phyloP scores from a whole-genome alignment of 2,113 vertebrate species.

The Sisor rabdophorus region DNA sequence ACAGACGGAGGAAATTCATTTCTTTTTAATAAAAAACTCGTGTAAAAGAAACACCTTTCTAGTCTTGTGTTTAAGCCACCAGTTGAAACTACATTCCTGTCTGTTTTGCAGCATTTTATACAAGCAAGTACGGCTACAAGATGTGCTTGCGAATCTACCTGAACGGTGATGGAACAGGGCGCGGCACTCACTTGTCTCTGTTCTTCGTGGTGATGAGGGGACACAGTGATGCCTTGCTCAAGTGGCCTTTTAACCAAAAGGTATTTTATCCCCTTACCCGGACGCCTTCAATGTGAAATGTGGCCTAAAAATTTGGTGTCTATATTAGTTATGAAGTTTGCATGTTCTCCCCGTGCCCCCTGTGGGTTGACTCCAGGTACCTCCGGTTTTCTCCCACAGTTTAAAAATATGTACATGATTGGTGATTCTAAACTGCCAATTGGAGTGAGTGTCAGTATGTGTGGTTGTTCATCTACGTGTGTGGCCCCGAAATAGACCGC shows the following conservation, averaged over 20 bases:
- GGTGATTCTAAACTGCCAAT: no score
- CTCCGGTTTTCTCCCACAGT: no score
- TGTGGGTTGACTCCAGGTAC: no score
- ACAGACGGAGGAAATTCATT: not conserved
- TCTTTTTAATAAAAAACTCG: no score
- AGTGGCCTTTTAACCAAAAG: conserved; percentile 99
- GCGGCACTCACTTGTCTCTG: conserved; percentile 87
- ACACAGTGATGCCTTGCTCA: conserved; percentile 86
- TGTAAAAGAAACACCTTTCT: no score
- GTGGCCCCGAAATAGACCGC: no score
- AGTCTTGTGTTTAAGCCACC: not conserved
- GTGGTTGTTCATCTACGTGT: no score
- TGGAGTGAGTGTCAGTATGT: no score
- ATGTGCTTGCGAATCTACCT: conserved; percentile 95
- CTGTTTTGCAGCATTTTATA: conserved; percentile 83
- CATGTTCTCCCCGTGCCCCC: no score
- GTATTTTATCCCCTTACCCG: conserved; percentile 55
- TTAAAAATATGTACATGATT: no score
- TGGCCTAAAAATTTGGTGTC: no score
- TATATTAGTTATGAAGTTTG: no score
- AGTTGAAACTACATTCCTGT: not conserved
- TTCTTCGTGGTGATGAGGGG: conserved; percentile 98
- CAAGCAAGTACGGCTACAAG: conserved; percentile 96
- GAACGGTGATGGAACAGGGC: conserved; percentile 90
- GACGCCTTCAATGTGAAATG: not conserved